phyloP scores from a whole-genome alignment of 2,797 vertebrate genomes.

The Lemur catta region DNA sequence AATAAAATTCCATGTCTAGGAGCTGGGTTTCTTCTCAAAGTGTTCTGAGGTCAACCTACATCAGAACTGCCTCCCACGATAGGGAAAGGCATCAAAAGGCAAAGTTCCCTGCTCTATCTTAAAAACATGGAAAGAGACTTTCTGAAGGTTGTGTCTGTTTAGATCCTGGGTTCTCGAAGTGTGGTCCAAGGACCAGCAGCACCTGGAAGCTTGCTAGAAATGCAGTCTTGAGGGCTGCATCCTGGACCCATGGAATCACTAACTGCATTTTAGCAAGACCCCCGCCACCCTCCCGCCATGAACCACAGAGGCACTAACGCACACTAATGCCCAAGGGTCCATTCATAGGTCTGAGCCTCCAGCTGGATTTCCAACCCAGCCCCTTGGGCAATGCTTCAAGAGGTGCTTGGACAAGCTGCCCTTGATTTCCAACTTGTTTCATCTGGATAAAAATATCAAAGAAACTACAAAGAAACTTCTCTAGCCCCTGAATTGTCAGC shows the following conservation, averaged over 20 bases:
- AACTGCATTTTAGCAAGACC: neutral
- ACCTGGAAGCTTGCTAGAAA: neutral
- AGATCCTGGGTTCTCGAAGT: neutral
- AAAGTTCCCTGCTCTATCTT: neutral
- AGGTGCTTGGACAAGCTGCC: neutral
- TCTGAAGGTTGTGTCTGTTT: neutral
- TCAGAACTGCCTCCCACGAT: neutral
- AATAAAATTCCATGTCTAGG: neutral
- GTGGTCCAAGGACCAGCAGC: neutral
- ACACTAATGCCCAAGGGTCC: neutral
- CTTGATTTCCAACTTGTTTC: neutral
- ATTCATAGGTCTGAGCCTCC: neutral
- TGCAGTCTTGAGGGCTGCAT: neutral
- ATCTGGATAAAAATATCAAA: neutral
- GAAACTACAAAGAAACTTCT: neutral
- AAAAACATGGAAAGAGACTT: neutral
- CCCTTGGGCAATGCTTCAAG: neutral
- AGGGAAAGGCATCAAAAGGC: neutral
- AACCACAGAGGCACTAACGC: neutral
- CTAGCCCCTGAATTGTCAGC: neutral
- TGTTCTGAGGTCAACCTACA: neutral
- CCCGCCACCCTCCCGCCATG: fast-evolving
- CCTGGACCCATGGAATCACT: neutral
- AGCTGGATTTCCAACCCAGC: neutral
- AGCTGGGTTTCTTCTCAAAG: neutral